Conservation (phyloP, 2,113 vertebrate genomes). For the Beaufortia kweichowensis region DNA sequence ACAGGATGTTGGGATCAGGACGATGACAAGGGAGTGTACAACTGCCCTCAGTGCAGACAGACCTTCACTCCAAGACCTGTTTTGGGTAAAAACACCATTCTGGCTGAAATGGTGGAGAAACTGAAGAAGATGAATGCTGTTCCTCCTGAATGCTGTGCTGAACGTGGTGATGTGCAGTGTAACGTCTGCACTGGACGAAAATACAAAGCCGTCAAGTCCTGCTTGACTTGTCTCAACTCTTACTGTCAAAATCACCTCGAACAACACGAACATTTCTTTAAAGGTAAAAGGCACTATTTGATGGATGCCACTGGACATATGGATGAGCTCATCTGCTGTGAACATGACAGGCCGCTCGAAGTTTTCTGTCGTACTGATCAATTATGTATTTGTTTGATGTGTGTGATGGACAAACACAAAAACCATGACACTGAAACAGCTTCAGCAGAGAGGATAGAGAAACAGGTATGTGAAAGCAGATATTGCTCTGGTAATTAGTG, state of each 20-base stretch:
- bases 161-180: neutral
- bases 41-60: too few relatives aligned
- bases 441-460: neutral
- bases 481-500: too few relatives aligned
- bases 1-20: too few relatives aligned
- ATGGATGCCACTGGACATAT: constrained; percentile 16
- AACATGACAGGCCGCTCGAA: constrained; percentile 35
- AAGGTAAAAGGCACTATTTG: constrained; percentile 19
- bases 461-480: constrained; percentile 5
- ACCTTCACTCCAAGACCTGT: neutral
- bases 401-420: neutral
- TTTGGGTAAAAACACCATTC: neutral
- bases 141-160: neutral
- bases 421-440: neutral
- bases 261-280: neutral
- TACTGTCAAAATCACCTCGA: too few relatives aligned
- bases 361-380: constrained; percentile 32
- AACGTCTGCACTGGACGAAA: too few relatives aligned
- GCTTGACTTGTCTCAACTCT: too few relatives aligned
- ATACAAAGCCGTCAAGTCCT: too few relatives aligned
- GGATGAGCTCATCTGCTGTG: constrained; percentile 28
- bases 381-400: constrained; percentile 13
- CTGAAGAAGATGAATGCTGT: neutral
- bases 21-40: too few relatives aligned
- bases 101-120: constrained; percentile 8